These are phyloP conservation scores for Takifugu ocellatus DNA, from an alignment of 2,797 vertebrate genomes.

Conservation along the genomic window DNA sequence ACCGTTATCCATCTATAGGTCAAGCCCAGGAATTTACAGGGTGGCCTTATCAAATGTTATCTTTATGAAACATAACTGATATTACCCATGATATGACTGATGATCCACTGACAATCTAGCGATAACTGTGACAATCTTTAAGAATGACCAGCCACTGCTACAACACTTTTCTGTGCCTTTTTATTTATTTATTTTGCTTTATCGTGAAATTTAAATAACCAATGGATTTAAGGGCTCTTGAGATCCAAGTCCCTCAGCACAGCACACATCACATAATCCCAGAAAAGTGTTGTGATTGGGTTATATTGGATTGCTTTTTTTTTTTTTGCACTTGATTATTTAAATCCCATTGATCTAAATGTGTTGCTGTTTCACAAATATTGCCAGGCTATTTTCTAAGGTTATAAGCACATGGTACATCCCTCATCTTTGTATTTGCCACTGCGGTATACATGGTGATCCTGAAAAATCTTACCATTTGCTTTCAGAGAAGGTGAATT, in stretches of 20 bases:
- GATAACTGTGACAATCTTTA: conserved; percentile 25
- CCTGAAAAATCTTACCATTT: conserved; percentile 20
- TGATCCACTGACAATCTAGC: conserved; percentile 16
- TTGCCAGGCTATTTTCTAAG: not conserved
- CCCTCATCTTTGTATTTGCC: not conserved
- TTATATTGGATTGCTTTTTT: conserved; percentile 7
- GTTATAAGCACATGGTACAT: not conserved
- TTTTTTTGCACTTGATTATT: conserved; percentile 11
- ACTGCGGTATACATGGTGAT: conserved; percentile 1
- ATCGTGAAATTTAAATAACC: conserved; percentile 33
- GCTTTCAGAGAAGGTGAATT: conserved; percentile 41
- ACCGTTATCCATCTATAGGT: conserved; percentile 98
- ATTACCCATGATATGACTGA: not conserved
- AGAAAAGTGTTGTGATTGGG: too few species aligned
- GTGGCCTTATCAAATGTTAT: conserved; percentile 87
- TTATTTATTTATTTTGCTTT: conserved; percentile 13
- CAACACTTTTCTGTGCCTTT: conserved; percentile 33
- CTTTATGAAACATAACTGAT: conserved; percentile 79
- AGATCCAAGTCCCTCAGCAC: too few species aligned
- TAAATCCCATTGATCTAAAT: conserved; percentile 1
- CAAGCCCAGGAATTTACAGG: conserved; percentile 91
- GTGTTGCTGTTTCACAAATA: not conserved
- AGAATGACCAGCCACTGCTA: conserved; percentile 53
- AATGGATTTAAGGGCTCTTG: too few species aligned
- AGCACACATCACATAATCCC: too few species aligned